phyloP scores from a whole-genome alignment of 2,113 vertebrate species.

The Saguinus midas region DNA sequence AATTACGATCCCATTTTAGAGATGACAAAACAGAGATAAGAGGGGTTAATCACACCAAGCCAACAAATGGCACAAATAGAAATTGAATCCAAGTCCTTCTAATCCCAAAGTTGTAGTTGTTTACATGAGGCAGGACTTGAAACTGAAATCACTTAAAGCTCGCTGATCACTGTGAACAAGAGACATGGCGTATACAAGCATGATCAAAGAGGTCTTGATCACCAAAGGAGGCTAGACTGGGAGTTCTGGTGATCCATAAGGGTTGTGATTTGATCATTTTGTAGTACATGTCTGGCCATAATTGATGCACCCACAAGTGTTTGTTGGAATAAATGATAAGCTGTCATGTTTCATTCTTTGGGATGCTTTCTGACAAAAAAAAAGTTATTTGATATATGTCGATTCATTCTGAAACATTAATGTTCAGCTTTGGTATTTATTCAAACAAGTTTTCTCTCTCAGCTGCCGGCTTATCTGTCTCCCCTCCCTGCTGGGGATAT shows the following conservation, averaged over 20 bases:
- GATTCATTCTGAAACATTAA: neutral
- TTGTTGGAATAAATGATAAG: neutral
- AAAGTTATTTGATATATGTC: neutral
- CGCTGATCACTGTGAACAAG: neutral
- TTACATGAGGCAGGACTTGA: neutral
- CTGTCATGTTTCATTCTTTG: neutral
- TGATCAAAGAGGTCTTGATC: too few relatives aligned
- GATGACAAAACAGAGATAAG: neutral
- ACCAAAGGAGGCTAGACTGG: neutral
- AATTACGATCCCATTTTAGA: neutral
- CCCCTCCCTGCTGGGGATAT: neutral
- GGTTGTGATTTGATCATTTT: neutral
- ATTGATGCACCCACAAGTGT: accelerated
- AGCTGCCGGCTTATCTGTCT: neutral
- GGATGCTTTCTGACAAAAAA: neutral
- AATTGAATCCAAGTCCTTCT: neutral
- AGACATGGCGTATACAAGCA: neutral
- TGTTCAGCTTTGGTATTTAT: neutral
- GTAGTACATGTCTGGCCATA: neutral
- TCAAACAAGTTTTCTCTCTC: neutral
- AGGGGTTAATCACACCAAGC: neutral
- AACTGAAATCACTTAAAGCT: neutral
- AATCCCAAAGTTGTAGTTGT: neutral
- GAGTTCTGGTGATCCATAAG: neutral
- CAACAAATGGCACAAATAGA: neutral